Conservation (phyloP, 2,113 vertebrate genomes). For the Mus pahari region DNA sequence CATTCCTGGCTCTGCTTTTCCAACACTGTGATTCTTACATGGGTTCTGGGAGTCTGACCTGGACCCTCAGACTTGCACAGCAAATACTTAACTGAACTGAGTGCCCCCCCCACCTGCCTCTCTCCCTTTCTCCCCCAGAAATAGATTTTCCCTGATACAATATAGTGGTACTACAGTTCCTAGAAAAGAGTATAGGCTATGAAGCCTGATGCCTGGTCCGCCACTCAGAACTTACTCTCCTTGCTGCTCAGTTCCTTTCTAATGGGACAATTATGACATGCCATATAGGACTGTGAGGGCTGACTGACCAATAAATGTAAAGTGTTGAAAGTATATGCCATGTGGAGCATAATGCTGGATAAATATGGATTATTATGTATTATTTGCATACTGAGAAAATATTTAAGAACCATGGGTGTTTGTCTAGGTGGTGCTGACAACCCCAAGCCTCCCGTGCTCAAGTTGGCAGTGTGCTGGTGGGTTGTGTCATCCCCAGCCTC, state of each 20-base stretch:
- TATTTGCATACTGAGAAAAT: constrained; percentile 46
- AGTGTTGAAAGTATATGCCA: constrained; percentile 30
- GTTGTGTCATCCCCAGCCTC: not conserved
- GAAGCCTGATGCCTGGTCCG: not conserved
- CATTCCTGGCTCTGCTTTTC: not conserved
- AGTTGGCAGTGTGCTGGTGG: no score
- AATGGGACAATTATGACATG: not conserved
- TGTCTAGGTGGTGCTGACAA: not conserved
- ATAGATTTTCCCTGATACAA: not conserved
- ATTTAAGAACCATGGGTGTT: not conserved
- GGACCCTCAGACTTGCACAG: not conserved
- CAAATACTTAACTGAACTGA: not conserved
- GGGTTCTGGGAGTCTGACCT: not conserved
- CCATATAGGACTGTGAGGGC: not conserved
- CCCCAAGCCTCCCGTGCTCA: no score
- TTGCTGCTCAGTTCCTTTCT: not conserved
- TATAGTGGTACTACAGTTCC: not conserved
- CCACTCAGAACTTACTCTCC: not conserved
- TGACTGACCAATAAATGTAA: not conserved
- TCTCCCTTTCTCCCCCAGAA: not conserved
- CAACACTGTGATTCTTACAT: not conserved
- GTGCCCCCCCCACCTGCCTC: not conserved
- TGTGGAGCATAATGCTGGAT: not conserved
- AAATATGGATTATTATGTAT: not conserved
- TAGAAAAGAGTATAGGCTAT: not conserved